Conservation (phyloP, 53 echinoderm and acorn worm genomes). For the Stichopus horrens region DNA sequence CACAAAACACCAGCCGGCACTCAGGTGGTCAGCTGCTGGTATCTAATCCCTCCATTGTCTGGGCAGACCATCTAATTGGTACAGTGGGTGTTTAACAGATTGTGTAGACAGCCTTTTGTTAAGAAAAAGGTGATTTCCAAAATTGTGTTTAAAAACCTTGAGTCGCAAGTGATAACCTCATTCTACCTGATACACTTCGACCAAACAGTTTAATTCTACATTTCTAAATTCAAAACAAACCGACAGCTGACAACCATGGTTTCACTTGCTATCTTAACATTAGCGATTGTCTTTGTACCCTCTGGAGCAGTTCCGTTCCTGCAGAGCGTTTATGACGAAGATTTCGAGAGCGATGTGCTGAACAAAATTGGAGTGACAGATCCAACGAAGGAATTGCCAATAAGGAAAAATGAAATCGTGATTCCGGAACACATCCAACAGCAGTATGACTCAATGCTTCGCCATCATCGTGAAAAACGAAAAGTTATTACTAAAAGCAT, state of each 20-base stretch:
- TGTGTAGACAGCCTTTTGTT: neutral
- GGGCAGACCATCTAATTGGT: conserved; percentile 41
- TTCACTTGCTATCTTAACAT: neutral
- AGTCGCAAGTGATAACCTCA: neutral
- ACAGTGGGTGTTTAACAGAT: conserved; percentile 11
- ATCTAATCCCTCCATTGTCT: conserved; percentile 2
- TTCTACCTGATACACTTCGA: neutral
- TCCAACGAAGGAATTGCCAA: conserved; percentile 51
- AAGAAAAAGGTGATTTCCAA: neutral
- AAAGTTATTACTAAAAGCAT: conserved; percentile 68
- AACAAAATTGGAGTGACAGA: conserved; percentile 62
- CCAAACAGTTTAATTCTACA: neutral
- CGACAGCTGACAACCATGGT: neutral
- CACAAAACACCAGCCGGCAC: too few species aligned
- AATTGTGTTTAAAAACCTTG: conserved; percentile 16
- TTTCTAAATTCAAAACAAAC: neutral
- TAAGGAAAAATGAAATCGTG: conserved; percentile 58
- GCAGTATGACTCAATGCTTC: conserved; percentile 72
- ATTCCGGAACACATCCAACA: conserved; percentile 74
- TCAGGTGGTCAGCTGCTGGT: neutral
- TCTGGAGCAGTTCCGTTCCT: conserved; percentile 7
- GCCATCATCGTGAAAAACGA: conserved; percentile 63
- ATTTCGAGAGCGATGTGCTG: conserved; percentile 51
- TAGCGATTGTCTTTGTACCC: neutral
- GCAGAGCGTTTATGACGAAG: neutral